Evolutionary conservation across 2,888 invertebrate species (phyloP).

Genomic region (Mesorhabditis sp.): DNA sequence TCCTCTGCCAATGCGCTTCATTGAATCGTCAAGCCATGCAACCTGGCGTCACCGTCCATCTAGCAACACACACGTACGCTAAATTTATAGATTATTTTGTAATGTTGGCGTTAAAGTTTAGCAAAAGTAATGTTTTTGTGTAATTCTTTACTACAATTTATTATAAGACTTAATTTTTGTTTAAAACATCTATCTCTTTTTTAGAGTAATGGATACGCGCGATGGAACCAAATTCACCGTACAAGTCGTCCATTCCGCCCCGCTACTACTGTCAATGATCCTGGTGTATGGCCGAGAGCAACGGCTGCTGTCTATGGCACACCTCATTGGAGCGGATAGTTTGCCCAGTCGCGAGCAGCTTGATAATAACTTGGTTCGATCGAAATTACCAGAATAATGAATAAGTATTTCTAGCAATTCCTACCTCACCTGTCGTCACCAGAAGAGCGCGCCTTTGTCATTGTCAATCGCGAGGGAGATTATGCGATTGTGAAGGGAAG

Average conservation of each 20-base stretch:
- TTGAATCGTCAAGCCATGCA: conserved; percentile 47
- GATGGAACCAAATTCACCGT: conserved; percentile 61
- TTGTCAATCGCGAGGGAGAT: conserved; percentile 62
- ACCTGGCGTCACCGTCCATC: conserved; percentile 37
- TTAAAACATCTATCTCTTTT: conserved; percentile 10
- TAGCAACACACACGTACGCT: conserved; percentile 53
- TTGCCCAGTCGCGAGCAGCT: conserved; percentile 59
- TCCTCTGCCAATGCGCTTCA: conserved; percentile 52
- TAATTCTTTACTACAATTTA: too few species aligned
- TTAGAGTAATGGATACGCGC: conserved; percentile 58
- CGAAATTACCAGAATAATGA: background rate
- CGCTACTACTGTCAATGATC: conserved; percentile 62
- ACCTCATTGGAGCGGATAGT: conserved; percentile 62
- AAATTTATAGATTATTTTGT: conserved; percentile 9
- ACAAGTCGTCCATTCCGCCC: conserved; percentile 62
- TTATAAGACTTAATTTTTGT: too few species aligned
- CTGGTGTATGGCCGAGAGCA: conserved; percentile 58
- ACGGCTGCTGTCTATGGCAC: conserved; percentile 60
- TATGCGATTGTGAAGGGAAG: conserved; percentile 61
- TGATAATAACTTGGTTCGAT: conserved; percentile 53
- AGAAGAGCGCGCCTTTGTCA: conserved; percentile 62
- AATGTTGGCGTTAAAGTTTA: too few species aligned
- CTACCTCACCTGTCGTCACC: conserved; percentile 59
- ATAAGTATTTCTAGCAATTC: conserved; percentile 44
- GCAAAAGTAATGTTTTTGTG: too few species aligned